A percentile compares a stretch with the other conserved stretches of the same genome.
Evolutionary conservation across 1,140 invertebrate genomes (phyloP).

Genomic region (Hypothenemus hampei): DNA sequence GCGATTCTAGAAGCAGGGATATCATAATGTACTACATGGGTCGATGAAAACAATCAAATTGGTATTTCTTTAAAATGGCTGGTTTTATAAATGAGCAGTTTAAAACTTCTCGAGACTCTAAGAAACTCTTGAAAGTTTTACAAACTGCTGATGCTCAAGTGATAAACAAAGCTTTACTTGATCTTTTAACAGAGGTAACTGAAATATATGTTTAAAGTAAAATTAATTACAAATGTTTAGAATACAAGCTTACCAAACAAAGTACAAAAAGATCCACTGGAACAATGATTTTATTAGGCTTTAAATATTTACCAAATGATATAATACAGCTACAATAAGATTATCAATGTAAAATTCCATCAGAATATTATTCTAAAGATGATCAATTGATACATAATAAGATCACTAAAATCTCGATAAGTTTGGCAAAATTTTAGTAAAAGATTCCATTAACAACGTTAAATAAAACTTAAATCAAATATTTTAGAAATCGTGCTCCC

Average conservation of each 20-base stretch:
- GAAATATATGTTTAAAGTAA: too few species aligned
- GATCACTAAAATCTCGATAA: conserved; percentile 15
- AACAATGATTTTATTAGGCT: too few species aligned
- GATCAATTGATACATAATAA: conserved; percentile 7
- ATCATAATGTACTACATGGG: too few species aligned
- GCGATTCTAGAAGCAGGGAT: conserved; percentile 30
- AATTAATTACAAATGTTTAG: too few species aligned
- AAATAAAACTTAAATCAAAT: conserved; percentile 15
- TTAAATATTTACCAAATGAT: too few species aligned
- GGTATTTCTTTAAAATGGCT: conserved; percentile 10
- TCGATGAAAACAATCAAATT: conserved; percentile 19
- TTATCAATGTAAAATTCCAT: too few species aligned
- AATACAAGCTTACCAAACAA: too few species aligned
- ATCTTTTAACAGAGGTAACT: too few species aligned
- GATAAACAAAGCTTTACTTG: too few species aligned
- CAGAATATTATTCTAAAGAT: neutral
- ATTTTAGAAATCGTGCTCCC: too few species aligned
- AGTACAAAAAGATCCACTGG: too few species aligned
- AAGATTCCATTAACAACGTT: conserved; percentile 2
- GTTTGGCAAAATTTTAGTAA: conserved; percentile 19
- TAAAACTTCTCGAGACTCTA: neutral
- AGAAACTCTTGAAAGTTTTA: conserved; percentile 10
- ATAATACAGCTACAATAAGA: too few species aligned
- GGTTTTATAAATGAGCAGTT: conserved; percentile 17
- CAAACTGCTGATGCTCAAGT: conserved; percentile 10